Evolutionary conservation across 2,797 vertebrate genomes (phyloP), one percentile per base, ranked within the genome.

Genomic region (Thripadectes ignobilis): DNA sequence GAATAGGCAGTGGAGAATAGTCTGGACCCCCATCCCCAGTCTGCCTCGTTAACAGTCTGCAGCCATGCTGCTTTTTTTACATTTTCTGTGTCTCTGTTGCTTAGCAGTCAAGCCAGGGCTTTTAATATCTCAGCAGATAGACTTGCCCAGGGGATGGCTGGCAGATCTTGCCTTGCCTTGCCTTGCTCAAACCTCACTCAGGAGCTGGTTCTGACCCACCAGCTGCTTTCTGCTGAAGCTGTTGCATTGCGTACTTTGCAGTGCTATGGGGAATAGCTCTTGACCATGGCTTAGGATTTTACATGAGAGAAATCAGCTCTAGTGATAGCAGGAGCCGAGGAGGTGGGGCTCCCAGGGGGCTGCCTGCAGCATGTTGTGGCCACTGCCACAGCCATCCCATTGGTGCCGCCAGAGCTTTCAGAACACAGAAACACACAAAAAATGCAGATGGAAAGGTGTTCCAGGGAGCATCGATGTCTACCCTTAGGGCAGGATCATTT

Each of bases 341-440:
- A 0, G 0, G 9, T 63, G 68, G 43, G 22, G 19, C 45, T 84
- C 0, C 0, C 14, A 67, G 30, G 4, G 10, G 16, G 8, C 21
- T 86, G 18, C 41, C 68, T 4, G 2, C 6, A 10, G 32, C 38
- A 62, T 12, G 5, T 8, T 68, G 26, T 46, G 85, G 38, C 57
- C 30, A 23, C 45, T 74, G 55, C 39, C 29, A 20, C 45, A 48
- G 43, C 32, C 36, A 45, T 24, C 10, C 26, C 2, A 1, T 23
- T 46, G n/a, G 15, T 62, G 19, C 17, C 77, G 66, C 45, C 13
- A 21, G 29, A 84, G 32, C 45, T 46, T 46, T 46, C 41, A 86
- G 41, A 74, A 48, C 5, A 30, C 5, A 81, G 58, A 66, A 75
- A 66, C 12, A 5, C 36, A 12, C 19, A 9, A 41, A 43, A 91